phyloP scores from a whole-genome alignment of 30 jellyfish, hydroid and myxozoan genomes.

The Aurelia aurita region DNA sequence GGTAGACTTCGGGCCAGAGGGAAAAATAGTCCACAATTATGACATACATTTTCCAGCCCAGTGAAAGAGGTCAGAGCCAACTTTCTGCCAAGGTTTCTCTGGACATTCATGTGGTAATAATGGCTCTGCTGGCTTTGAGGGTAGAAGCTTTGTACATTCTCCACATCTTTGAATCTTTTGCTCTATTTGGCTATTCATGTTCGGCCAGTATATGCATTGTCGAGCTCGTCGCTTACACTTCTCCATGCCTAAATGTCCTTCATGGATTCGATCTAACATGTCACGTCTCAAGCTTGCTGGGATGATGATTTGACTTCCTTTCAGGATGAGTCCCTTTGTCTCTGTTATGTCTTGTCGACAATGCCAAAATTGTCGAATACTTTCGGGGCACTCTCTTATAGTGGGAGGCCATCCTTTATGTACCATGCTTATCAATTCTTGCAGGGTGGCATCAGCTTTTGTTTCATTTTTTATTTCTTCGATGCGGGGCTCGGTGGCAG shows the following conservation, averaged over 20 bases:
- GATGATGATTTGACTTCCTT: conserved; percentile 51
- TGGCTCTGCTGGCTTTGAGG: conserved; percentile 16
- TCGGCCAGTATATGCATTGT: conserved; percentile 53
- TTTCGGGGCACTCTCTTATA: conserved; percentile 21
- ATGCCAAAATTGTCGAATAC: conserved; percentile 26
- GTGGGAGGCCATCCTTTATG: conserved; percentile 64
- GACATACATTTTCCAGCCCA: conserved; percentile 34
- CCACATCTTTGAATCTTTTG: conserved; percentile 40
- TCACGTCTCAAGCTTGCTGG: conserved; percentile 37
- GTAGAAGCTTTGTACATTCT: conserved; percentile 33
- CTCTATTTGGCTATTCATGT: conserved; percentile 42
- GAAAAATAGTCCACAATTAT: conserved; percentile 38
- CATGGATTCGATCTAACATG: conserved; percentile 41
- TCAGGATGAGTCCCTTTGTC: conserved; percentile 36
- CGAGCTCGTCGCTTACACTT: conserved; percentile 47
- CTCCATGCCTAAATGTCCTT: conserved; percentile 59
- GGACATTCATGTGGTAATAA: conserved; percentile 11
- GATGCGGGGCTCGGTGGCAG: no score
- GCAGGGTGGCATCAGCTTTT: conserved; percentile 28
- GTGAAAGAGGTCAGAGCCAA: conserved; percentile 38
- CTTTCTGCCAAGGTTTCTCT: conserved; percentile 33
- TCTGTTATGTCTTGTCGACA: conserved; percentile 49
- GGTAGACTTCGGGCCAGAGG: conserved; percentile 57
- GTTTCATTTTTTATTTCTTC: conserved; percentile 32
- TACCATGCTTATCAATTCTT: conserved; percentile 1